These are phyloP conservation scores for Trichoplusia ni DNA, from an alignment of 1,140 invertebrate genomes.

Conservation along the genomic window DNA sequence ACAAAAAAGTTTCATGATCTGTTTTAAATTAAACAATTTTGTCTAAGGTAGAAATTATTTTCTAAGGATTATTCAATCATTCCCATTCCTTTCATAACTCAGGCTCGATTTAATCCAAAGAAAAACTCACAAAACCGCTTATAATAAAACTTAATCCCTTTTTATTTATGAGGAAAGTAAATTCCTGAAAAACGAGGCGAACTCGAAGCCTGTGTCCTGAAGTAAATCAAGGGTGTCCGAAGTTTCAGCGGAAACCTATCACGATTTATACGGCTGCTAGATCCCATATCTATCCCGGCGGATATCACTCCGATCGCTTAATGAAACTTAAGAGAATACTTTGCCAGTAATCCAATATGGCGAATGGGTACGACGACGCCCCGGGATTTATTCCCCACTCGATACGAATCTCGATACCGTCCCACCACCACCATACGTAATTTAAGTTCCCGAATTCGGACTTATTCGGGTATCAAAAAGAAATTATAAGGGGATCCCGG, in stretches of 20 bases:
- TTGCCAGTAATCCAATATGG: conserved; percentile 65
- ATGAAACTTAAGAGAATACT: conserved; percentile 74
- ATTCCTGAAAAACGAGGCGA: neutral
- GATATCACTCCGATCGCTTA: conserved; percentile 64
- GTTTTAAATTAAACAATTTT: no score
- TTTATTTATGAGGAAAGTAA: conserved; percentile 11
- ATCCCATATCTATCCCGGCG: conserved; percentile 49
- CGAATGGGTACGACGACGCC: conserved; percentile 46
- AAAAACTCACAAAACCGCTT: neutral
- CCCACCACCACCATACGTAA: conserved; percentile 61
- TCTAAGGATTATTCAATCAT: neutral
- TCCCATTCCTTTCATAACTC: neutral
- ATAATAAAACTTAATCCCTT: conserved; percentile 6
- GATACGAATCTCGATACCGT: conserved; percentile 66
- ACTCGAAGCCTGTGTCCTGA: conserved; percentile 10
- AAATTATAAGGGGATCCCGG: conserved; percentile 64
- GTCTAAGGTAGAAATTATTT: no score
- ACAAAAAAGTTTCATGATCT: no score
- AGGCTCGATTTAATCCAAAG: neutral
- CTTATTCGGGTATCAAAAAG: conserved; percentile 70
- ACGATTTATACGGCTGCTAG: conserved; percentile 57
- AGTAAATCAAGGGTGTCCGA: conserved; percentile 54
- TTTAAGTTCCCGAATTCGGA: conserved; percentile 66
- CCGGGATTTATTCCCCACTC: conserved; percentile 62
- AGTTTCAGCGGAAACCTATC: conserved; percentile 45